Evolutionary conservation across 2,797 vertebrate genomes (phyloP).

Genomic region (Balearica regulorum): DNA sequence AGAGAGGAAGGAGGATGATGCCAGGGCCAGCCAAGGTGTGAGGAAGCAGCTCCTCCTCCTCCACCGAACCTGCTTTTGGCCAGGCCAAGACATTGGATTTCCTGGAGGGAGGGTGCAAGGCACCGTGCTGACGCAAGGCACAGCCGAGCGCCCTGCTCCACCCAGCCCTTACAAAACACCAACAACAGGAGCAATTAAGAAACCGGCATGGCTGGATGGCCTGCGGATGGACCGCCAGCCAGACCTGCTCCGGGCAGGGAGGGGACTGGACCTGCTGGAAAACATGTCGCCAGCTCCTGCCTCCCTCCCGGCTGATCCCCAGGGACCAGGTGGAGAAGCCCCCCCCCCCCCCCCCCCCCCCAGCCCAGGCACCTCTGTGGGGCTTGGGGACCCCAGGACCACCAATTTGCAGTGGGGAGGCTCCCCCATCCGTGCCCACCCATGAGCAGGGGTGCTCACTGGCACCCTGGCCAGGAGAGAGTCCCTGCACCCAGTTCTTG

Average conservation of each 20-base stretch:
- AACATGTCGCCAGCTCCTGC: not conserved
- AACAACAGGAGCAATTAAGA: conserved; percentile 29
- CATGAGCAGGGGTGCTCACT: rapidly evolving
- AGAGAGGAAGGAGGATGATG: not conserved
- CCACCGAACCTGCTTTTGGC: conserved; percentile 8
- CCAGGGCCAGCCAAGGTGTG: not conserved
- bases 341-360: not conserved
- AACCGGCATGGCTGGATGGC: conserved; percentile 29
- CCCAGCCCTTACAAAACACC: conserved; percentile 62
- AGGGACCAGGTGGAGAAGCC: not conserved
- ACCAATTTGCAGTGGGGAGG: rapidly evolving
- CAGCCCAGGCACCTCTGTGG: not conserved
- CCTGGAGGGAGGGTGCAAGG: conserved; percentile 57
- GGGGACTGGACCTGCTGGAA: not conserved
- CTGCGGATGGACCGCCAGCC: not conserved
- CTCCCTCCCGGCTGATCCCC: not conserved
- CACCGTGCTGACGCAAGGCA: conserved; percentile 47
- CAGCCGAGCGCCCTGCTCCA: conserved; percentile 36
- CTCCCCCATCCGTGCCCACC: too few relatives aligned
- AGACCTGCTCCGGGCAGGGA: conserved; percentile 16
- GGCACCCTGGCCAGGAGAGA: not conserved
- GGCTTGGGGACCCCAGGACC: not conserved
- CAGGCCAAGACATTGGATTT: conserved; percentile 25
- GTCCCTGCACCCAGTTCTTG: not conserved
- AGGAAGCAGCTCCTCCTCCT: conserved; percentile 15